phyloP scores from a whole-genome alignment of 2,113 vertebrate genomes.

The Harpagus bidentatus region DNA sequence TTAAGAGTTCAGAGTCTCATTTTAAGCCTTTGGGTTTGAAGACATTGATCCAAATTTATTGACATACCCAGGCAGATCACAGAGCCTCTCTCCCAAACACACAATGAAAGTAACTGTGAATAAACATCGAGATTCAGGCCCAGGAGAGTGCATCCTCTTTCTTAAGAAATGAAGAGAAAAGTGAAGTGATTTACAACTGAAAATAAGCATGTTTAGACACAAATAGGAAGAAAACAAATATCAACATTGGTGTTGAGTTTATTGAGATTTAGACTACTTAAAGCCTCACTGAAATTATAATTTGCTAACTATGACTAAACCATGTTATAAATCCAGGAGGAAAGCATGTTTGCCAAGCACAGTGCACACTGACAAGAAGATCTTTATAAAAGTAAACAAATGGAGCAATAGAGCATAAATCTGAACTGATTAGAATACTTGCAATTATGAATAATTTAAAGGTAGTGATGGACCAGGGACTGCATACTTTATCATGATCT shows the following conservation, averaged over 20 bases:
- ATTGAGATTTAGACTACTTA: constrained; percentile 43
- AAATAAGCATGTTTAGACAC: constrained; percentile 23
- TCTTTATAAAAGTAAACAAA: not conserved
- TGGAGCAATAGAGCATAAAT: constrained; percentile 20
- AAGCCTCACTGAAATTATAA: constrained; percentile 18
- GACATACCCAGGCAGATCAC: not conserved
- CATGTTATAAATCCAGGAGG: constrained; percentile 40
- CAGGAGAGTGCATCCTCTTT: not conserved
- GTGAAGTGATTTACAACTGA: constrained; percentile 17
- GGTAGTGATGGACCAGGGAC: not conserved
- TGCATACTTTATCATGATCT: not conserved
- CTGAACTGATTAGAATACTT: constrained; percentile 33
- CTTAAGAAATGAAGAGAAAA: constrained; percentile 46
- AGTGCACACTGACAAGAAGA: not conserved
- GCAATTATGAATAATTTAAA: constrained; percentile 43
- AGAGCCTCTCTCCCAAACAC: not conserved
- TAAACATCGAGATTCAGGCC: not conserved
- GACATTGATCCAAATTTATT: not conserved
- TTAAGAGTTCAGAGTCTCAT: not conserved
- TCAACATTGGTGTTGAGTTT: constrained; percentile 44
- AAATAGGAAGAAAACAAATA: constrained; percentile 28
- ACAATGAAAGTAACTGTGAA: not conserved
- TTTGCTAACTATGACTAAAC: constrained; percentile 38
- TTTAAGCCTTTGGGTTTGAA: not conserved
- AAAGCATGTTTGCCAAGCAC: not conserved